Percentiles rank a stretch among this genome's conserved stretches.
Conservation (phyloP, 2,113 vertebrate genomes). For the Tautogolabrus adspersus region DNA sequence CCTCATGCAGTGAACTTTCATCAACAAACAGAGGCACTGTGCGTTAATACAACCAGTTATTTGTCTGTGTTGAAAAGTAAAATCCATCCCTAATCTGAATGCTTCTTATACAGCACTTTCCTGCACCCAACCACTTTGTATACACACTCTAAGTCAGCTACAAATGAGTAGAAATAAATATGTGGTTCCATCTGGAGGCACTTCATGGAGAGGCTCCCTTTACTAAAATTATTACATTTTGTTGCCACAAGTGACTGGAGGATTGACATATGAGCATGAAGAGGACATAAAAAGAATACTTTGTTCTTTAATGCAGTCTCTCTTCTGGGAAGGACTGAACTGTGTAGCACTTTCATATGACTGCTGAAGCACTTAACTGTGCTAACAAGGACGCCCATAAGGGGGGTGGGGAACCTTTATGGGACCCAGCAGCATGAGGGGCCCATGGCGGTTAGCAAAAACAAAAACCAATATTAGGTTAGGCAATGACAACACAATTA, state of each 20-base stretch:
- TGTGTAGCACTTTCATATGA: conserved; percentile 27
- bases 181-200: background rate
- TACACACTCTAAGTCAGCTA: background rate
- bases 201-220: background rate
- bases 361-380: background rate
- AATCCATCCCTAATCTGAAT: background rate
- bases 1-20: conserved; percentile 49
- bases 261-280: background rate
- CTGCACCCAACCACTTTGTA: background rate
- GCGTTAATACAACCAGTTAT: conserved; percentile 9
- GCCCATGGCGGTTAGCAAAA: too few species aligned
- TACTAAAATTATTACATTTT: background rate
- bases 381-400: background rate
- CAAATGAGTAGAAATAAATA: background rate
- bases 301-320: background rate
- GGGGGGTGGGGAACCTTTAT: too few species aligned
- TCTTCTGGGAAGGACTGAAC: background rate
- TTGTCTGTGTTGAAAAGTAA: conserved; percentile 19
- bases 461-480: too few species aligned
- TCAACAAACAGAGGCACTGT: conserved; percentile 52
- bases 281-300: background rate
- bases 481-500: too few species aligned
- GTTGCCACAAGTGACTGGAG: background rate
- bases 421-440: too few species aligned
- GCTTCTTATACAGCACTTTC: background rate